Evolutionary conservation across 2,888 invertebrate genomes (phyloP), one percentile per base, ranked within the genome.

Genomic region (Maniola hyperantus): DNA sequence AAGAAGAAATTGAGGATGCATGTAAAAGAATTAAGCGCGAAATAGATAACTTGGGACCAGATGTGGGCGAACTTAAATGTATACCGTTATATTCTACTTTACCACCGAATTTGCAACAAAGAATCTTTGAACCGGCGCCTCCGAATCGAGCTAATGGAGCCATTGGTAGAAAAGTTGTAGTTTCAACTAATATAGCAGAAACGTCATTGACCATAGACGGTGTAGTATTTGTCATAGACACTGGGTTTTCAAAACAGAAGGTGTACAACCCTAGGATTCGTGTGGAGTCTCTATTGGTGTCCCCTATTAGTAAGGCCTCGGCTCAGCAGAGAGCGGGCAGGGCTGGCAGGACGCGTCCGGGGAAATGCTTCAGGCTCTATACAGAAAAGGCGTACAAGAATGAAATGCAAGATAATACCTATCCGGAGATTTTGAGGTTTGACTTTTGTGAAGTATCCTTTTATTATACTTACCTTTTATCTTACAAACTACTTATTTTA

Each of bases 351-450:
- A 99, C 99, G n/a, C 93, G 96, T 51, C 99, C 99, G 0, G 99
- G 99, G 36, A 99, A 99, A 87, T 99, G 99, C 91, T 99, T 99
- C 93, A 93, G 98, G 48, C 90, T 98, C 0, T 98, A 99, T 85
- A 99, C 99, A 0, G 99, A 98, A 84, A 97, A 97, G 80, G 98
- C 98, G 0, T 99, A 98, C 88, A 88, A 88, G 76, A 95, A 97
- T 78, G 99, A 99, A 88, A 99, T 99, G 99, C 99, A 99, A 78
- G 99, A 99, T 76, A 99, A 99, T 82, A 99, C 99, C 0, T 99
- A 99, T 85, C 99, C 99, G 0, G 97, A 99, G 93, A 99, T 99
- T 83, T 76, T 92, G 82, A 91, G 92, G 92, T 48, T 48, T 92
- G 83, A 88, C 69, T 75, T 75, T 74, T 34, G 72, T 63, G 60